Percentiles rank a stretch among this genome's conserved stretches.
Evolutionary conservation across 2,113 vertebrate genomes (phyloP).

Genomic region (Rhinoderma darwinii): DNA sequence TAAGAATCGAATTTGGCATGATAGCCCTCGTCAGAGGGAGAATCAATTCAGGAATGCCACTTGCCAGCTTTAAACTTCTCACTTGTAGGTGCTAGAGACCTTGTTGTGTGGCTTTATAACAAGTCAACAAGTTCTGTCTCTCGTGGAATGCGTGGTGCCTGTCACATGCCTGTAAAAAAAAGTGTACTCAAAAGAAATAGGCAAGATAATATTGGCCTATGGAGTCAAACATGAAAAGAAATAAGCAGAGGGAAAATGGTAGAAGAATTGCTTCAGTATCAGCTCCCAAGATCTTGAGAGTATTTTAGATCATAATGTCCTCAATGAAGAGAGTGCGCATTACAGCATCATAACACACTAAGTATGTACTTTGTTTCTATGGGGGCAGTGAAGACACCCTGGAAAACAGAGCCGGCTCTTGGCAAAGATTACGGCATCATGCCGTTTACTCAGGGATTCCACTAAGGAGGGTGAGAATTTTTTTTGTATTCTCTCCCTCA

Average conservation of each 20-base stretch:
- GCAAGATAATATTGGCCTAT: slow-evolving; percentile 85
- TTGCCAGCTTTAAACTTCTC: slow-evolving; percentile 93
- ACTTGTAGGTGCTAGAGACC: slow-evolving; percentile 90
- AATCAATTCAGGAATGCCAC: slow-evolving; percentile 94
- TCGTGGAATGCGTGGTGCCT: slow-evolving; percentile 84
- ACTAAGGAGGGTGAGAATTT: slow-evolving; percentile 75
- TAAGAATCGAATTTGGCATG: slow-evolving; percentile 98
- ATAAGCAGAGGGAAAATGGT: slow-evolving; percentile 67
- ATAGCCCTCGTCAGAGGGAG: slow-evolving; percentile 90
- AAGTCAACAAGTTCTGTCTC: slow-evolving; percentile 93
- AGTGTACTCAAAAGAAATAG: slow-evolving; percentile 85
- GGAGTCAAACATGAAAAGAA: slow-evolving; percentile 69
- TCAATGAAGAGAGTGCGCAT: slow-evolving; percentile 57
- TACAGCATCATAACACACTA: slow-evolving; percentile 56
- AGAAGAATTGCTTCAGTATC: slow-evolving; percentile 77
- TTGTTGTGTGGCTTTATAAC: slow-evolving; percentile 93
- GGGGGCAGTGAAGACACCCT: slow-evolving; percentile 56
- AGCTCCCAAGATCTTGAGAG: slow-evolving; percentile 88
- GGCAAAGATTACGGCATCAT: slow-evolving; percentile 82
- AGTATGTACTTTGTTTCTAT: slow-evolving; percentile 58
- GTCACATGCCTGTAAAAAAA: slow-evolving; percentile 87
- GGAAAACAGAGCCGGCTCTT: slow-evolving; percentile 46
- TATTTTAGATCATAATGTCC: slow-evolving; percentile 85
- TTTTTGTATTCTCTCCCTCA: slow-evolving; percentile 87
- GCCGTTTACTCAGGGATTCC: slow-evolving; percentile 83